These are phyloP conservation scores for Microctonus aethiopoides DNA, from an alignment of 2,888 invertebrate species.

Conservation along the genomic window DNA sequence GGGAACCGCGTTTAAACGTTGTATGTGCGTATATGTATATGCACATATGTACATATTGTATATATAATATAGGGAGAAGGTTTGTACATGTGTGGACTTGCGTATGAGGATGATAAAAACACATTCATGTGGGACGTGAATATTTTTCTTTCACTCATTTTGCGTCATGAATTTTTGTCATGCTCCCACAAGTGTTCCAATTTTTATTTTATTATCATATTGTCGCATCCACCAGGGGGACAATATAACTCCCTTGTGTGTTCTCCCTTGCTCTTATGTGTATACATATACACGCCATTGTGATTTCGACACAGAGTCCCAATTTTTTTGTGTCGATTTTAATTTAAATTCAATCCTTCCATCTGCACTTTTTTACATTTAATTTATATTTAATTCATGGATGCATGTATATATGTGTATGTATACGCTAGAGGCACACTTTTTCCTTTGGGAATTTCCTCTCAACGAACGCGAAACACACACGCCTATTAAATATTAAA, in stretches of 20 bases:
- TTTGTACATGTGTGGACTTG: not conserved
- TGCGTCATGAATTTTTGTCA: not conserved
- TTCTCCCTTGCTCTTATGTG: conserved; percentile 11
- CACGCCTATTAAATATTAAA: not conserved
- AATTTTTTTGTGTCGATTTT: conserved; percentile 6
- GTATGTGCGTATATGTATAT: too few species aligned
- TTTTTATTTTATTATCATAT: conserved; percentile 17
- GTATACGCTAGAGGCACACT: not conserved
- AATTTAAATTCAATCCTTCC: not conserved
- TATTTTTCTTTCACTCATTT: not conserved
- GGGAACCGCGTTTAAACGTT: conserved; percentile 25
- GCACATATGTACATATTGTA: not conserved
- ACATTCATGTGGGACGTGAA: not conserved
- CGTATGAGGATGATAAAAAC: conserved; percentile 21
- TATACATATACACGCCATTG: too few species aligned
- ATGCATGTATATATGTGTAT: not conserved
- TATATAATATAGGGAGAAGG: not conserved
- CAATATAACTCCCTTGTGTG: not conserved
- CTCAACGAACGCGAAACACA: not conserved
- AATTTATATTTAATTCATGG: not conserved
- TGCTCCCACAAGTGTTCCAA: not conserved
- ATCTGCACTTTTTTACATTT: not conserved
- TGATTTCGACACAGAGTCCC: conserved; percentile 6
- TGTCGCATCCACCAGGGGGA: too few species aligned
- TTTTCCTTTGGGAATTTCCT: not conserved